Base-by-base conservation (phyloP, 2,888 invertebrate species). In the Acrocyrtus sp. region DNA sequence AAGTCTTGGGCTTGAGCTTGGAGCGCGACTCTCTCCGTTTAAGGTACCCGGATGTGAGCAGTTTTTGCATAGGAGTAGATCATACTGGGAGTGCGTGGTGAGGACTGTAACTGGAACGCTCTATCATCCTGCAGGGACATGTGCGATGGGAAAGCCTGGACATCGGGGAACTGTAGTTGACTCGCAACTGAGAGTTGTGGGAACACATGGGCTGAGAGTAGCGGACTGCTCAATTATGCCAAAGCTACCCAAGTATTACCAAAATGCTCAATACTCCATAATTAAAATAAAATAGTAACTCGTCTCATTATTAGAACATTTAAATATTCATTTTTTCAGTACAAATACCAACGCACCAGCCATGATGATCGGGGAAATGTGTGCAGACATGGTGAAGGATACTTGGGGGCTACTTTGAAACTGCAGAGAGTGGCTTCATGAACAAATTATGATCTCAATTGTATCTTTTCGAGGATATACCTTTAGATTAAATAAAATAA, bases 11-110 rank as follows among this genome's bases (percentile, higher is more conserved):
- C 6, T 17, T 3, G 19, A 63, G 17, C 26, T 72, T 2, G 68
- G 65, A 8, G 58, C 67, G 2, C 29, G 15, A 24, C 48, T 75
- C n/a, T 8, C 48, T 8, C 57, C 67, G 1, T 26, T 48, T 19
- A 26, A 17, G 0, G n/a, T 75, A 1, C 68, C 72, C 4, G 72
- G 72, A 0, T 75, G 75, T 60, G 75, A 75, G 43, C 4, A 50
- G 10, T 43, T 34, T 24, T 39, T 5, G n/a, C 12, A 43, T 17
- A 48, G 29, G 47, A 62, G 45, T 22, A 12, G 26, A 17, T 34
- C 15, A 3, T 75, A 75, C 51, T 67, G 54, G 57, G 67, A 70
- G 34, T 75, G 75, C 19, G 29, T 45, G 2, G 45, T 48, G 17
- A 54, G 58, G 27, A 22, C 39, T 1, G 4, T 50, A 2, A 57